Evolutionary conservation across 2,797 vertebrate genomes (phyloP), one percentile per base, ranked within the genome.

Genomic region (Spondyliosoma cantharus): DNA sequence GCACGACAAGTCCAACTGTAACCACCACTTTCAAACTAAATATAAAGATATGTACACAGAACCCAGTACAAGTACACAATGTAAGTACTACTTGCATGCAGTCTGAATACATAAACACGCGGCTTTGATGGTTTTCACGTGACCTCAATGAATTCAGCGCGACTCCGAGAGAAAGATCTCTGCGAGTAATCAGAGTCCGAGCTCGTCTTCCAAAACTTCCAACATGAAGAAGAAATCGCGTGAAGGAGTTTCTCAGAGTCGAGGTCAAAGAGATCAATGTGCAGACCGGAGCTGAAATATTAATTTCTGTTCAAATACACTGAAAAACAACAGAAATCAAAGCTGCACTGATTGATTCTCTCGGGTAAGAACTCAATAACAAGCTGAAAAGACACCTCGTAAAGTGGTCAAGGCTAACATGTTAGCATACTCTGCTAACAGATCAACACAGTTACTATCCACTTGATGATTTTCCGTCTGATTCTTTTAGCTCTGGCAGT

Each of bases 111-210:
- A 56, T 2, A 74, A 62, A 74, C 56, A 68, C 46, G 1, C 17
- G 42, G 67, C 22, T 74, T 29, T 43, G 64, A 71, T 58, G 69
- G 17, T 22, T 27, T 46, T 82, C 62, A 74, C 72, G 69, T 79
- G 71, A 84, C 49, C n/a, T 59, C 50, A 54, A 76, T 58, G 74
- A 17, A 16, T 81, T 80, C 52, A 62, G 24, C 17, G 27, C 67
- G 74, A 74, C 66, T 82, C 78, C 77, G 8, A 50, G 22, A 70
- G 57, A 53, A 43, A 13, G 42, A 53, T 68, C 42, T 66, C 79
- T 76, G 78, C 46, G 37, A 81, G 80, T 45, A 71, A 81, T 85
- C 82, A 49, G 24, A 29, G 6, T 57, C 61, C 68, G 54, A 80
- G n/a, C 32, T 46, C 9, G 17, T 15, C 22, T 8, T 13, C 13